Conservation (phyloP, 2,113 vertebrate species). For the Agapornis roseicollis region DNA sequence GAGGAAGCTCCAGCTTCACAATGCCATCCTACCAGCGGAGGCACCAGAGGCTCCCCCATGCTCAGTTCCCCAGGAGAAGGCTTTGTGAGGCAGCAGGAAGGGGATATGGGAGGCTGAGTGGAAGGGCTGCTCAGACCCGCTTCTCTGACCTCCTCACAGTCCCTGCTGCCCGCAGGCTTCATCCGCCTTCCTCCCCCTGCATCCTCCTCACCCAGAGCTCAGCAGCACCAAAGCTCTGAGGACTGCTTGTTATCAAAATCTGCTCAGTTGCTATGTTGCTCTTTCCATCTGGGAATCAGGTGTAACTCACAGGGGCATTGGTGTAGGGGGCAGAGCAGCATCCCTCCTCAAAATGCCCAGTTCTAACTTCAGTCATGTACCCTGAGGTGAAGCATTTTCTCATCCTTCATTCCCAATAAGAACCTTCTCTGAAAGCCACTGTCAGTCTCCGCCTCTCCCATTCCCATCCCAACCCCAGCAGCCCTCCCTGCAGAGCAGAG, state of each 20-base stretch:
- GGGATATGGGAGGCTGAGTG: neutral
- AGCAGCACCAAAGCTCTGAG: neutral
- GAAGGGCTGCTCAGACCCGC: neutral
- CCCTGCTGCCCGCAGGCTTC: neutral
- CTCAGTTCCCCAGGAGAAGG: neutral
- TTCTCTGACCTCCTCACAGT: neutral
- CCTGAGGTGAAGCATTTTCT: neutral
- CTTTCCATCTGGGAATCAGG: neutral
- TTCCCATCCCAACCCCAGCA: neutral
- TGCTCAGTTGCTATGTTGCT: rapidly evolving
- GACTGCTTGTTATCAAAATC: neutral
- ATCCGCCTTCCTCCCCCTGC: neutral
- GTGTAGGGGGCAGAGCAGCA: neutral
- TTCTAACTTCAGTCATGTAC: neutral
- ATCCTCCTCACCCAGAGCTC: neutral
- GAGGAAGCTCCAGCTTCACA: neutral
- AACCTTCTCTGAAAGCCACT: neutral
- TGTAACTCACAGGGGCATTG: neutral
- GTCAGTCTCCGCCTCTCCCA: neutral
- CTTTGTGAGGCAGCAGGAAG: neutral
- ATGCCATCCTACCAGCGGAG: neutral
- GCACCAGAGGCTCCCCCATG: neutral
- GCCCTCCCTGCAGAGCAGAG: neutral
- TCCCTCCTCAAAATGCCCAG: neutral
- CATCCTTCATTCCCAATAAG: neutral